Conservation (phyloP, 2,888 invertebrate species). For the Cerastoderma edule region DNA sequence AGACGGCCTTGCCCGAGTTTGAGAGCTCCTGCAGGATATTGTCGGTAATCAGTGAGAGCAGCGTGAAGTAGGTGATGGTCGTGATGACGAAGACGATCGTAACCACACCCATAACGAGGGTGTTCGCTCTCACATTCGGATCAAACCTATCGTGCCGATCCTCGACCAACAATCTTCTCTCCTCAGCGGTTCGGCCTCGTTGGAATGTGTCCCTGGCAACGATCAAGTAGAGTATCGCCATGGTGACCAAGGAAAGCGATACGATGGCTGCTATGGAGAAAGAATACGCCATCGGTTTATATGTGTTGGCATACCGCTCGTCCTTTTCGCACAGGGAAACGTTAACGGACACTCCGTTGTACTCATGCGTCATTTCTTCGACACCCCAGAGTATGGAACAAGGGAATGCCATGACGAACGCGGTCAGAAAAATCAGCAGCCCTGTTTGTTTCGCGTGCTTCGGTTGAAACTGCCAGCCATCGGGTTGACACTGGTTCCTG, state of each 20-base stretch:
- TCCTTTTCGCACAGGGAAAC: slow-evolving; percentile 41
- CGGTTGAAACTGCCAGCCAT: slow-evolving; percentile 44
- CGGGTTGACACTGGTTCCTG: slow-evolving; percentile 68
- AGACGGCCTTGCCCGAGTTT: slow-evolving; percentile 11
- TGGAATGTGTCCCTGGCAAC: neutral
- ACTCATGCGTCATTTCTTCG: neutral
- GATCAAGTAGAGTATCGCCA: slow-evolving; percentile 22
- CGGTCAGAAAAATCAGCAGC: neutral
- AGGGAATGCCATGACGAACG: slow-evolving; percentile 22
- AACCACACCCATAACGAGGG: slow-evolving; percentile 36
- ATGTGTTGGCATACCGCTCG: slow-evolving; percentile 10
- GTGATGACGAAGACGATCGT: slow-evolving; percentile 35
- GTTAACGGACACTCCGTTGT: neutral
- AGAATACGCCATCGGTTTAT: neutral
- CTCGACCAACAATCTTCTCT: neutral
- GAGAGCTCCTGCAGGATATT: slow-evolving; percentile 27
- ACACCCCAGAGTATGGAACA: slow-evolving; percentile 24
- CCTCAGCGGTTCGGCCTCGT: neutral
- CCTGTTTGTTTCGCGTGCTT: neutral
- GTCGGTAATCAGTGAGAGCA: slow-evolving; percentile 25
- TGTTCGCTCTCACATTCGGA: slow-evolving; percentile 23
- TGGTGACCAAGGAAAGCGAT: slow-evolving; percentile 2
- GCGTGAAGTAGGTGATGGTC: slow-evolving; percentile 33
- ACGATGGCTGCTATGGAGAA: neutral
- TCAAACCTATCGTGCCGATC: neutral